Percentiles rank a stretch among this genome's conserved stretches.
Conservation (phyloP, 2,113 vertebrate species). For the Maccullochella peelii region DNA sequence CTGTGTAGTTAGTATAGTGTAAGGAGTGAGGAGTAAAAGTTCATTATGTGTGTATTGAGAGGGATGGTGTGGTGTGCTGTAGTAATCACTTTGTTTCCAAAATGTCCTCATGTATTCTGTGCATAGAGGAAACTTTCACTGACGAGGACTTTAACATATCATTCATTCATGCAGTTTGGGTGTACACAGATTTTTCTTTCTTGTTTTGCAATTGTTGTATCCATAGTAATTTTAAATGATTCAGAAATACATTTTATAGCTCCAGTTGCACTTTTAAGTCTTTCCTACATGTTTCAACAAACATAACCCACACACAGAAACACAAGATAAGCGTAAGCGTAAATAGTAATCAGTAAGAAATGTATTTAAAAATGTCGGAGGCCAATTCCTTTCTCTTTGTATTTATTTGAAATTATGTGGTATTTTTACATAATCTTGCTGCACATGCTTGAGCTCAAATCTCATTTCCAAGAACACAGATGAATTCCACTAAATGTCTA, state of each 20-base stretch:
- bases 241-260: neutral
- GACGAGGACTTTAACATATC: neutral
- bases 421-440: neutral
- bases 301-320: neutral
- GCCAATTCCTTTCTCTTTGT: neutral
- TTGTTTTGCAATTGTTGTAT: neutral
- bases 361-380: neutral
- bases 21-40: slow-evolving; percentile 46
- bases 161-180: neutral
- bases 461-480: neutral
- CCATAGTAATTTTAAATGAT: neutral
- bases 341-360: neutral
- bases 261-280: neutral
- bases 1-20: slow-evolving; percentile 28
- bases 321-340: neutral
- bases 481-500: neutral
- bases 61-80: slow-evolving; percentile 23
- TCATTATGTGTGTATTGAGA: slow-evolving; percentile 42
- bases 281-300: neutral
- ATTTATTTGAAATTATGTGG: neutral
- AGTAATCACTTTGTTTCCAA: slow-evolving; percentile 50
- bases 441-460: neutral
- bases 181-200: neutral
- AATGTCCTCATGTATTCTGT: slow-evolving; percentile 25
- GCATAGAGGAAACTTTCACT: slow-evolving; percentile 2